Evolutionary conservation across 2,888 invertebrate species (phyloP), one percentile per base, ranked within the genome.

Genomic region (Pheosia gnoma): DNA sequence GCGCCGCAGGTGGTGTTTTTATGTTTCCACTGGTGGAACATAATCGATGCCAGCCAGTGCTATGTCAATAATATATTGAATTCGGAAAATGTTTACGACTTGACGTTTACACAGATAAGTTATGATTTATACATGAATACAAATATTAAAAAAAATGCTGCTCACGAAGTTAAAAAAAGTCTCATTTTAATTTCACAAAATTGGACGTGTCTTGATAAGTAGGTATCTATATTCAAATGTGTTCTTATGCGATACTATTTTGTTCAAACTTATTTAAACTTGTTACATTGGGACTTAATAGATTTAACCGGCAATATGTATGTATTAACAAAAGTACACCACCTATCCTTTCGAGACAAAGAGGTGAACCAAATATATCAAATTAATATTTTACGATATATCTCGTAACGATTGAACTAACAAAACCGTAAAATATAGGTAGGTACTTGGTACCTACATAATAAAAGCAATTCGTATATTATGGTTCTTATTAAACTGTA

Each of bases 1-100:
- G 57, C 69, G 55, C 72, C 49, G 63, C 75, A 58, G 69, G 68
- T 59, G 74, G 59, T 65, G 65, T 67, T 67, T 72, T 68, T 71
- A 71, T 67, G 67, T 67, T 60, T 54, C 62, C 58, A 58, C 56
- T 63, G 60, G 39, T 55, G 60, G 55, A 70, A 63, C 60, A 59
- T 65, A 60, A 70, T 68, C 66, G 68, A 75, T 65, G 57, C 66
- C 67, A 57, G 64, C 59, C 61, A 66, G 62, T 67, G 62, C 59
- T 66, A 67, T 65, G 63, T 64, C 61, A 59, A 68, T 73, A 68
- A 71, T 62, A 65, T 66, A 55, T 65, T 67, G 59, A 59, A 59
- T 66, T 65, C 53, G 36, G 54, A 53, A 66, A 67, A 71, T 67
- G 25, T 63, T 66, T 63, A 71, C 57, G 63, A 68, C 51, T 62